These are phyloP conservation scores for Adineta ricciae DNA, from an alignment of 2,888 invertebrate genomes.

Conservation along the genomic window DNA sequence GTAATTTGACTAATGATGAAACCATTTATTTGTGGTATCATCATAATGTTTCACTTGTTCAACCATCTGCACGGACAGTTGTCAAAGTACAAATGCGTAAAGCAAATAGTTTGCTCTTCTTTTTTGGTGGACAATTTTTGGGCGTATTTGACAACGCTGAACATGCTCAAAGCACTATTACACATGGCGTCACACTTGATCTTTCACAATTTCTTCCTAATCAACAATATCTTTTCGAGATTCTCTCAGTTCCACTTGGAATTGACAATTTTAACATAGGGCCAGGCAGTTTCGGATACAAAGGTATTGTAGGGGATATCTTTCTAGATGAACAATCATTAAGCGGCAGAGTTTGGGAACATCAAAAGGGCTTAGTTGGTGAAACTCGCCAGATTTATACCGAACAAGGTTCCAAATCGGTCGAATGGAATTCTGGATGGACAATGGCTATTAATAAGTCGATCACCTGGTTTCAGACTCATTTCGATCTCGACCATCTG, in stretches of 20 bases:
- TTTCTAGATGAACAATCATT: no score
- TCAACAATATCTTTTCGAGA: neutral
- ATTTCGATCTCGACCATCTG: neutral
- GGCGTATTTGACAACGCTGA: neutral
- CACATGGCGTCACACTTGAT: neutral
- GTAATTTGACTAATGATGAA: constrained; percentile 2
- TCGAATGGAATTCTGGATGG: neutral
- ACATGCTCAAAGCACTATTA: neutral
- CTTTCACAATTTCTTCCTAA: neutral
- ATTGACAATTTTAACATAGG: neutral
- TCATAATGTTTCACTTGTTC: neutral
- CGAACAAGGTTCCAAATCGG: neutral
- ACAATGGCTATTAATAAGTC: neutral
- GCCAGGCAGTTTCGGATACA: neutral
- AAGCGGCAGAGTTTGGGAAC: neutral
- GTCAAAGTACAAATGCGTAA: neutral
- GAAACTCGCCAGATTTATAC: neutral
- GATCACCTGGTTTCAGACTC: neutral
- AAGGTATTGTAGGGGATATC: neutral
- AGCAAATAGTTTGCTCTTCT: neutral
- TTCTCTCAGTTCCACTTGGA: neutral
- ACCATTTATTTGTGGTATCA: neutral
- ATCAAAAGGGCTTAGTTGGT: neutral
- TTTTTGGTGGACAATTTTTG: neutral
- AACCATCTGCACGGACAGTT: neutral